These are phyloP conservation scores for Phymastichus coffea DNA, from an alignment of 1,140 invertebrate species.

Conservation along the genomic window DNA sequence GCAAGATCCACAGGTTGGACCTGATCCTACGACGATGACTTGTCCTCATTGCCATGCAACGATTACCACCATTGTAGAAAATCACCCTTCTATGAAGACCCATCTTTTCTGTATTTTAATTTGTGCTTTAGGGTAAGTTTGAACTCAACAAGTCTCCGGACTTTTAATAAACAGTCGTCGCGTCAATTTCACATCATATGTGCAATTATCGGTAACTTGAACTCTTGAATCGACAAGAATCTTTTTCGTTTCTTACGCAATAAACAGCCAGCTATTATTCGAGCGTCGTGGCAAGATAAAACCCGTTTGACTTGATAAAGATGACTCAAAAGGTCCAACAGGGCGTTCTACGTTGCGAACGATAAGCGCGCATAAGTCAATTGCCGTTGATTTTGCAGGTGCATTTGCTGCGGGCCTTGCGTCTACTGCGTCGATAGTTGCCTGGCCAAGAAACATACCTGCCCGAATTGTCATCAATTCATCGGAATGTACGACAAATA, in stretches of 20 bases:
- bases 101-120: conserved; percentile 63
- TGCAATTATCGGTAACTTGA: too few species aligned
- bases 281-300: too few species aligned
- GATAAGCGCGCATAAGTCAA: neutral
- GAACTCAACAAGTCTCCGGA: too few species aligned
- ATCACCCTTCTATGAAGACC: conserved; percentile 58
- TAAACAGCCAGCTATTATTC: too few species aligned
- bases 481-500: conserved; percentile 61
- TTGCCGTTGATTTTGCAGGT: conserved; percentile 28
- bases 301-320: too few species aligned
- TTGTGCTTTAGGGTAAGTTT: conserved; percentile 59
- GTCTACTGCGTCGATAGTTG: conserved; percentile 56
- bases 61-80: conserved; percentile 55
- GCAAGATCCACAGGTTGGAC: conserved; percentile 43
- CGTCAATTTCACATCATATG: too few species aligned
- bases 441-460: conserved; percentile 65
- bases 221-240: too few species aligned
- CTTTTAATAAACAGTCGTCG: too few species aligned
- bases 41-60: conserved; percentile 60
- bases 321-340: neutral
- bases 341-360: neutral
- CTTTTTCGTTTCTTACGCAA: too few species aligned
- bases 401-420: conserved; percentile 30
- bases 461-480: conserved; percentile 64
- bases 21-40: conserved; percentile 47